phyloP scores from a whole-genome alignment of 1,140 invertebrate genomes.

The Coelopa frigida region DNA sequence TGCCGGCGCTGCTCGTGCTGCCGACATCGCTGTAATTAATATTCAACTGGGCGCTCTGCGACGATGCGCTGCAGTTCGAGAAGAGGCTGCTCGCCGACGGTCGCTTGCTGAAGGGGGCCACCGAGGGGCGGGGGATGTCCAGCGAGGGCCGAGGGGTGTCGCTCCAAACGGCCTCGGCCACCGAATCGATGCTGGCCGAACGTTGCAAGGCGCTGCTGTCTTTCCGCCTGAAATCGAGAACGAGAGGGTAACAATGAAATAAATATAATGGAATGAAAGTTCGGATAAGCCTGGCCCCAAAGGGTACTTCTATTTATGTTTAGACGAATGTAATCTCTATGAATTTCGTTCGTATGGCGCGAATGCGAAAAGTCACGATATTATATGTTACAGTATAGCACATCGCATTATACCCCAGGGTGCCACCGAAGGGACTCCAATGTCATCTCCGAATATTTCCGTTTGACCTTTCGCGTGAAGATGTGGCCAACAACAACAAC shows the following conservation, averaged over 20 bases:
- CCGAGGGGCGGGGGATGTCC: slow-evolving; percentile 24
- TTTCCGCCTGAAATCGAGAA: slow-evolving; percentile 47
- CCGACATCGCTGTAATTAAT: slow-evolving; percentile 32
- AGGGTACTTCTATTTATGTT: no score
- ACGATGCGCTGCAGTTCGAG: slow-evolving; percentile 47
- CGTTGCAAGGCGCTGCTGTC: slow-evolving; percentile 55
- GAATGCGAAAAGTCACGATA: no score
- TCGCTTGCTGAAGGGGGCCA: slow-evolving; percentile 38
- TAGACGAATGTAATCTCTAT: no score
- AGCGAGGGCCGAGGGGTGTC: slow-evolving; percentile 35
- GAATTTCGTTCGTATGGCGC: no score
- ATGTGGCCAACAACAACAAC: no score
- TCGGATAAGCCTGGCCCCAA: no score
- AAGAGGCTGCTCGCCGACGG: slow-evolving; percentile 49
- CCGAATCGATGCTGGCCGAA: slow-evolving; percentile 71
- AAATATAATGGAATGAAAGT: not conserved
- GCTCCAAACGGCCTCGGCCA: slow-evolving; percentile 59
- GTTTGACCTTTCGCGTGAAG: no score
- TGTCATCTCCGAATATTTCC: no score
- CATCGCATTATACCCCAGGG: no score
- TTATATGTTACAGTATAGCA: no score
- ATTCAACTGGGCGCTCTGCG: slow-evolving; percentile 37
- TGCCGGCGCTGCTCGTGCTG: slow-evolving; percentile 27
- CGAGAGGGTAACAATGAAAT: not conserved
- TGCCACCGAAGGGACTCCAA: no score